Percentiles rank a stretch among this genome's conserved stretches.
phyloP scores from a whole-genome alignment of 2,113 vertebrate genomes.

The Salvelinus namaycush region DNA sequence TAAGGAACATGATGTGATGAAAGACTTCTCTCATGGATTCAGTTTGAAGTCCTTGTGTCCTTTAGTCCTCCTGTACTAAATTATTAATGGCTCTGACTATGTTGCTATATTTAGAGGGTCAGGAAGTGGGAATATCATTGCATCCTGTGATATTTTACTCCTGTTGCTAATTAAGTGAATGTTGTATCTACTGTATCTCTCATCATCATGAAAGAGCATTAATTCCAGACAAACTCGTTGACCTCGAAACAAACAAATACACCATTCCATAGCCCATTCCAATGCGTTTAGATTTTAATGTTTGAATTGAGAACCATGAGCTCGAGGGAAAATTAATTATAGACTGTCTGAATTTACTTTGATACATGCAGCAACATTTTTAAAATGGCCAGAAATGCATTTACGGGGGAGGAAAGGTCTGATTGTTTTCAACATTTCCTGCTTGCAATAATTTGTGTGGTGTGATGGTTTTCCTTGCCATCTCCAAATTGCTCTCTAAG shows the following conservation, averaged over 20 bases:
- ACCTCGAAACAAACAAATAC: not conserved
- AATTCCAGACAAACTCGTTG: not conserved
- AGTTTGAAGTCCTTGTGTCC: conserved; percentile 52
- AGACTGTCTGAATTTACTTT: not conserved
- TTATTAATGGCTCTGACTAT: conserved; percentile 62
- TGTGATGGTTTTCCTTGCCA: not conserved
- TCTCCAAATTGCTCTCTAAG: conserved; percentile 12
- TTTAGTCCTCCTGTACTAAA: conserved; percentile 63
- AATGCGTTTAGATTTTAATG: conserved; percentile 27
- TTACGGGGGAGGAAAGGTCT: not conserved
- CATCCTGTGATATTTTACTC: conserved; percentile 21
- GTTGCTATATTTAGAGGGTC: conserved; percentile 65
- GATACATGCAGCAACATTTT: not conserved
- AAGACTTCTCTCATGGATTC: conserved; percentile 32
- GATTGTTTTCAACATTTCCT: not conserved
- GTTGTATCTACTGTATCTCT: conserved; percentile 37
- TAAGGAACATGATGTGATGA: conserved; percentile 1
- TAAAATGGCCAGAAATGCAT: not conserved
- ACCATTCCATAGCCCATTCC: not conserved
- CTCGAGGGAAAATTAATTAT: not conserved
- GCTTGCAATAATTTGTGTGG: not conserved
- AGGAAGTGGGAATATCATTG: conserved; percentile 54
- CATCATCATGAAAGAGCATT: conserved; percentile 20
- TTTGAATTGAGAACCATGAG: not conserved
- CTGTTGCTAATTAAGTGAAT: conserved; percentile 32